A percentile compares a stretch with the other conserved stretches of the same genome.
Evolutionary conservation across 2,888 invertebrate species (phyloP).

Genomic region (Leptopterna dolabrata): DNA sequence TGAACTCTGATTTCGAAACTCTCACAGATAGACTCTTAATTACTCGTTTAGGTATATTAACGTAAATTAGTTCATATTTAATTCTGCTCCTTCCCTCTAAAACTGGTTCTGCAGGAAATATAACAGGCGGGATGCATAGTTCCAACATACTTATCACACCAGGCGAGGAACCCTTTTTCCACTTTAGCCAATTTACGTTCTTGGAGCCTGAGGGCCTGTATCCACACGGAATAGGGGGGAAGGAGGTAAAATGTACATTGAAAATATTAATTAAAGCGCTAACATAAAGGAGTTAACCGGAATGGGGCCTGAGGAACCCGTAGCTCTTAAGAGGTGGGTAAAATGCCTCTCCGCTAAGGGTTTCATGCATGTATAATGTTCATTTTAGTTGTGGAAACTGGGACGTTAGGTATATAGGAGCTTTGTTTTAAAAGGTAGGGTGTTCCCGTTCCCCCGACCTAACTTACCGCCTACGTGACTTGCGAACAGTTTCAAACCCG

Average conservation of each 20-base stretch:
- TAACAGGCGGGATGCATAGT: neutral
- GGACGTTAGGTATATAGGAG: conserved; percentile 16
- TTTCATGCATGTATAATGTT: conserved; percentile 47
- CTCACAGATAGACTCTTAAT: no score
- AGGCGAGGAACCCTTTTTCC: conserved; percentile 18
- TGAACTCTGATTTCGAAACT: no score
- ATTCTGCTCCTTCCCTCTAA: neutral
- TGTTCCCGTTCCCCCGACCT: neutral
- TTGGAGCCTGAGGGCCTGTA: neutral
- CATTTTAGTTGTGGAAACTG: conserved; percentile 43
- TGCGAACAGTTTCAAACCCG: neutral
- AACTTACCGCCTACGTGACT: neutral
- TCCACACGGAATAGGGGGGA: neutral
- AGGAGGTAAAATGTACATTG: conserved; percentile 30
- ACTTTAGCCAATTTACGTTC: conserved; percentile 22
- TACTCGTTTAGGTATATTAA: no score
- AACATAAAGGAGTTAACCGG: conserved; percentile 34
- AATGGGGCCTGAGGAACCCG: conserved; percentile 14
- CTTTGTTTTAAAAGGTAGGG: conserved; percentile 28
- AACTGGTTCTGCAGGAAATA: neutral
- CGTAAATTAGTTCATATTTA: no score
- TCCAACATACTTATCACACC: neutral
- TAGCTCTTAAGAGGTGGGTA: conserved; percentile 41
- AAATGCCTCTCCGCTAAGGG: conserved; percentile 13
- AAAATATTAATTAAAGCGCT: conserved; percentile 40